Conservation (phyloP, 2,113 vertebrate species). For the human region DNA sequence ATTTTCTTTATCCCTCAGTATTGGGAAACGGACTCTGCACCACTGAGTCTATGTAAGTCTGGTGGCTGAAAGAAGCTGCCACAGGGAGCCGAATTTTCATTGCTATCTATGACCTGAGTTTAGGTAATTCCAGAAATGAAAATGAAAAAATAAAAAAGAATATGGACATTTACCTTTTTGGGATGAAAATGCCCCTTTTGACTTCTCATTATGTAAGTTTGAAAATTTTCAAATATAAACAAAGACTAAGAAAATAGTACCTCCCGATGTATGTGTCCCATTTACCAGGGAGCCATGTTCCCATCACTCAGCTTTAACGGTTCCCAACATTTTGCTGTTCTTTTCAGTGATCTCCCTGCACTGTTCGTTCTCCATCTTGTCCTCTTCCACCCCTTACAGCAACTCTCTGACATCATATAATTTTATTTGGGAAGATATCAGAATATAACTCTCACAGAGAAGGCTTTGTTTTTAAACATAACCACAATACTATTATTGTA, state of each 20-base stretch:
- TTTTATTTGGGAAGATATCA: neutral
- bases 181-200: neutral
- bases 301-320: neutral
- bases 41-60: neutral
- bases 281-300: too few species aligned
- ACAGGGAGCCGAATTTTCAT: neutral
- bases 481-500: neutral
- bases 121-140: neutral
- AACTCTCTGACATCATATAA: neutral
- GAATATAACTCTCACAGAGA: neutral
- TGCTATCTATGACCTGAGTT: neutral
- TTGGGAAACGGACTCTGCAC: neutral
- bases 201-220: neutral
- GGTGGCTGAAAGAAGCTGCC: neutral
- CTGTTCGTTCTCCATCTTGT: neutral
- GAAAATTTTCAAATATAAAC: neutral
- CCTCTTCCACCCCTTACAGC: neutral
- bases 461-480: neutral
- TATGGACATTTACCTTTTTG: neutral
- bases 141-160: neutral
- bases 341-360: neutral
- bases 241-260: neutral
- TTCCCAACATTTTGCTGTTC: neutral
- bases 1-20: neutral
- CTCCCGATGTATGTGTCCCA: neutral